Evolutionary conservation across 2,797 vertebrate genomes (phyloP).

Genomic region (Astyanax mexicanus): DNA sequence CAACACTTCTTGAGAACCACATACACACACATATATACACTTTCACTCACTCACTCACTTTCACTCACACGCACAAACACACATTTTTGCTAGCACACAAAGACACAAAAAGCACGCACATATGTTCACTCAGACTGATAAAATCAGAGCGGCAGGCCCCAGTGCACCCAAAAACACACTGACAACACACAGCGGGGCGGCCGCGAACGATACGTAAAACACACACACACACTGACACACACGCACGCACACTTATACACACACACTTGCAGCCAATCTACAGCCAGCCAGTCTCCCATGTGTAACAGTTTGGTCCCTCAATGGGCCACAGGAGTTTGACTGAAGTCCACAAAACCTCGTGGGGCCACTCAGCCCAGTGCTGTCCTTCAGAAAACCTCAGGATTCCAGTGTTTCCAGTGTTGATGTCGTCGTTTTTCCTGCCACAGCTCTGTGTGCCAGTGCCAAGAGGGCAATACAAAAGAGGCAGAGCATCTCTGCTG

Average conservation of each 20-base stretch:
- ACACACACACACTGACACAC: slow-evolving; percentile 32
- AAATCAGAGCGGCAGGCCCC: slow-evolving; percentile 60
- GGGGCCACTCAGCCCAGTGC: slow-evolving; percentile 39
- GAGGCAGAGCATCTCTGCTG: not conserved
- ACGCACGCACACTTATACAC: slow-evolving; percentile 27
- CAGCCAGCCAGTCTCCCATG: slow-evolving; percentile 53
- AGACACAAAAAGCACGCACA: slow-evolving; percentile 34
- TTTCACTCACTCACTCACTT: slow-evolving; percentile 43
- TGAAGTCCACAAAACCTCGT: slow-evolving; percentile 45
- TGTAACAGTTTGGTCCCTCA: slow-evolving; percentile 27
- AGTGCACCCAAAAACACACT: slow-evolving; percentile 60
- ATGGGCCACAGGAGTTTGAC: slow-evolving; percentile 42
- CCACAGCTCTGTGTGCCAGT: slow-evolving; percentile 55
- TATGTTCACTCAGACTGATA: slow-evolving; percentile 54
- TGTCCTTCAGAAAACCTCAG: slow-evolving; percentile 27
- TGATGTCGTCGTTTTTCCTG: slow-evolving; percentile 34
- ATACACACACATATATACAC: slow-evolving; percentile 55
- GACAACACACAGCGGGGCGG: slow-evolving; percentile 57
- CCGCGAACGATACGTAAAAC: slow-evolving; percentile 45
- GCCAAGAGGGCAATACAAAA: slow-evolving; percentile 13
- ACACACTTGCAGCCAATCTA: slow-evolving; percentile 39
- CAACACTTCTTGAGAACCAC: slow-evolving; percentile 64
- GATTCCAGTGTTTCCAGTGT: slow-evolving; percentile 23
- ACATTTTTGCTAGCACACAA: not conserved
- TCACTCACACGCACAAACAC: slow-evolving; percentile 21